Evolutionary conservation across 2,888 invertebrate species (phyloP), one percentile per base, ranked within the genome.

Genomic region (Lasioglossum lativentre): DNA sequence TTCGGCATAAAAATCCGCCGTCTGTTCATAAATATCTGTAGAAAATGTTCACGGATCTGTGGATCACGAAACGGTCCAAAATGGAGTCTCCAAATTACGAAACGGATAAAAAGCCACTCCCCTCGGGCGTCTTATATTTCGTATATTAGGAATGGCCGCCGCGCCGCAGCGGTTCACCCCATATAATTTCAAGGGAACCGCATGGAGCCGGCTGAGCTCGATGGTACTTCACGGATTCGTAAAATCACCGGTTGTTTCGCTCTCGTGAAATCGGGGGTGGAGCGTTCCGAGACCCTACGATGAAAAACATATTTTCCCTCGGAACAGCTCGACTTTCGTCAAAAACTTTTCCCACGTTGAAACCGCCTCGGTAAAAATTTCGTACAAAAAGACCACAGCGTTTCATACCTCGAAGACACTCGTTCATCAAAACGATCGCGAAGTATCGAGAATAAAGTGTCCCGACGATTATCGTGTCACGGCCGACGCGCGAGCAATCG

Each of bases 151-250:
- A 74, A 75, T 66, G 85, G 82, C 78, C 78, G 76, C 70, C 56
- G 73, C 78, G 76, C 70, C 56, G 70, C 42, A 27, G 42, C 71
- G 85, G 74, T 66, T 79, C 74, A 77, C 74, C 82, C 79, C 19
- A 59, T 86, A 76, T 88, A 86, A 90, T 90, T 86, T 82, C 76
- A 59, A 86, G 81, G 59, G 71, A 71, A 63, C 68, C 56, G n/a
- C 70, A 75, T 76, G 73, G 59, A 66, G 45, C 56, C 74, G 27
- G 74, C 38, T 34, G 19, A 74, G 73, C 75, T 56, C 76, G 68
- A 74, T 79, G 82, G 70, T 77, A 47, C 63, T 80, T 88, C 85
- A 86, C 83, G 75, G 83, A 90, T 86, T 85, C 86, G 82, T 83
- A 80, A 82, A 68, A 81, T 87, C 84, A 80, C 78, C 84, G 52